Percentiles rank a stretch among this genome's conserved stretches.
Evolutionary conservation across 2,797 vertebrate genomes (phyloP).

Genomic region (Labeo calbasu): DNA sequence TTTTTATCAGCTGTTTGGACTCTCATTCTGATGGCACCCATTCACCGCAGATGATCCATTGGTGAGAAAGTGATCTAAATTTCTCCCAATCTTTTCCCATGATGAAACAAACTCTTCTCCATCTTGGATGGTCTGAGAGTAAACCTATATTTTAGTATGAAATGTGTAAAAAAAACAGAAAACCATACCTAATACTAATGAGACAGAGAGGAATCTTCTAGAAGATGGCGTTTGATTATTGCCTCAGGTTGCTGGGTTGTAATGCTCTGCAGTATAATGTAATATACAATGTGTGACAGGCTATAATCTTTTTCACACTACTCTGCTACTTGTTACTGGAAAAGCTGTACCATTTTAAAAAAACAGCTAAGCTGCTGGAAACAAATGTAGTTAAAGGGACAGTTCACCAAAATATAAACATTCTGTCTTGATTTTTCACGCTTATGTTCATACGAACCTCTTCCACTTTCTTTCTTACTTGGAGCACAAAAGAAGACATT

Average conservation of each 20-base stretch:
- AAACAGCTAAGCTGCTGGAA: not conserved
- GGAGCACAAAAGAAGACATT: not conserved
- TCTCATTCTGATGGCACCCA: too few relatives aligned
- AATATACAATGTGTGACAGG: slow-evolving; percentile 1
- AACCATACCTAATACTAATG: not conserved
- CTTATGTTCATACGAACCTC: not conserved
- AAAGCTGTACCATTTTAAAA: not conserved
- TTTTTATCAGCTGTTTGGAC: too few relatives aligned
- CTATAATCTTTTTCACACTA: slow-evolving; percentile 8
- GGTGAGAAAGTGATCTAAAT: too few relatives aligned
- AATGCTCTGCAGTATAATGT: slow-evolving; percentile 4
- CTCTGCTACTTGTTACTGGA: not conserved
- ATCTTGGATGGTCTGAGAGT: too few relatives aligned
- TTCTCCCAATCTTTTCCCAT: too few relatives aligned
- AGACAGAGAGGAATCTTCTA: not conserved
- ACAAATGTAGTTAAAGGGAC: not conserved
- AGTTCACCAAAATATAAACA: not conserved
- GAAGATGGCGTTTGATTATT: not conserved
- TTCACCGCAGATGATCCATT: too few relatives aligned
- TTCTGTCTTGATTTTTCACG: not conserved
- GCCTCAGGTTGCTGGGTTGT: not conserved
- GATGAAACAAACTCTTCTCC: too few relatives aligned
- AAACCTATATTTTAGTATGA: too few relatives aligned
- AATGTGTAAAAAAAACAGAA: too few relatives aligned
- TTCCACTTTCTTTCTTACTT: not conserved